Base-by-base conservation (phyloP, 2,888 invertebrate genomes). In the Acrobasis repandana region DNA sequence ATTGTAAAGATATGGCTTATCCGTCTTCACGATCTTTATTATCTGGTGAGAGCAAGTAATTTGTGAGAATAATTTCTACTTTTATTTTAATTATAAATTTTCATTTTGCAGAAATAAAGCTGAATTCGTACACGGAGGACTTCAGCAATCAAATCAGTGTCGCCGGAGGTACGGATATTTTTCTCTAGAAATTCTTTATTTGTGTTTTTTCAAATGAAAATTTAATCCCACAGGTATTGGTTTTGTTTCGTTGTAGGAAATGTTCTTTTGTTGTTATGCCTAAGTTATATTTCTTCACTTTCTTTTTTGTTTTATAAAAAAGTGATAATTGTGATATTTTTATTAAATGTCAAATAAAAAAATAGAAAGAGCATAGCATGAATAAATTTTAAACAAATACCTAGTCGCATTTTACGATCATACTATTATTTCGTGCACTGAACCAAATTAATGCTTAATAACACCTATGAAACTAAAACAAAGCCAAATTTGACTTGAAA, bases 141-240 rank as follows among this genome's bases (percentile, higher is more conserved):
- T 88, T 88, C 68, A 90, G 91, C 69, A 93, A 93, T 83, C 93
- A 93, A 80, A 92, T 93, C 73, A 93, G 93, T 73, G 90, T 93
- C 64, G 92, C 93, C 59, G 93, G 93, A 79, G 94, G 94, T 94
- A 80, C 76, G 86, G 72, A 61, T 65, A 64, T 62, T 66, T 59
- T 56, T 61, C 61, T 33, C 59, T 48, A 60, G 11, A 54, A 49
- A 28, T 50, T 58, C 48, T 64, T 59, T 62, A 50, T 48, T 49
- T 15, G 15, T 61, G 57, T 64, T 61, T 64, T 28, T 56, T 63
- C 64, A 50, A 49, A 15, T 43, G 54, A 61, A 58, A 65, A 60
- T 63, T 62, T 58, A 34, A 48, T 52, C 61, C 60, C 60, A 33
- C 33, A 1, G 43, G 18, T 51, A 51, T 46, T 46, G 38, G 34